phyloP scores from a whole-genome alignment of 2,888 invertebrate species.

The Sinohyriopsis cumingii region DNA sequence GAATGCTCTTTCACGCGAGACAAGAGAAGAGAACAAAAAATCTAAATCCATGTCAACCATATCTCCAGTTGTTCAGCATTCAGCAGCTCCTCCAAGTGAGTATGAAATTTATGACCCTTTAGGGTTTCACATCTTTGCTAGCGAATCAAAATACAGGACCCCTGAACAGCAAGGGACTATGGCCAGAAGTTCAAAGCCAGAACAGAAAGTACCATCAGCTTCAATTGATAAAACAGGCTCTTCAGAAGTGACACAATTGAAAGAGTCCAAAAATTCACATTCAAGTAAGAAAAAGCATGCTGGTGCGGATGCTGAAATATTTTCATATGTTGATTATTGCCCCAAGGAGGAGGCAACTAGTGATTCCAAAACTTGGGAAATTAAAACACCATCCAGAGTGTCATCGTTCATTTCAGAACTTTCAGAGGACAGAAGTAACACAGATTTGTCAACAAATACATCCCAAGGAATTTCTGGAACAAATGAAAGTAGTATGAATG shows the following conservation, averaged over 20 bases:
- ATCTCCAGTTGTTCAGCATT: neutral
- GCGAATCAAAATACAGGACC: neutral
- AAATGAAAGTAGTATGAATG: too few relatives aligned
- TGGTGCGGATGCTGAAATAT: too few relatives aligned
- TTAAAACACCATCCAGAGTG: constrained; percentile 34
- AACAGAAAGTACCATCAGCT: neutral
- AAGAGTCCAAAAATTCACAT: too few relatives aligned
- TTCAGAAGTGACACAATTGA: neutral
- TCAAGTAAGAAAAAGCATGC: too few relatives aligned
- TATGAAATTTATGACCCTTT: neutral
- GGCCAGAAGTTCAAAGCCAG: neutral
- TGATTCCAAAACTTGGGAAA: neutral
- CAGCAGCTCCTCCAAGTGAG: neutral
- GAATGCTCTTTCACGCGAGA: too few relatives aligned
- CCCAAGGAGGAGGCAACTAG: too few relatives aligned
- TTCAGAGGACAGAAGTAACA: too few relatives aligned
- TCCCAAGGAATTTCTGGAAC: too few relatives aligned
- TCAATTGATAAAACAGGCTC: neutral
- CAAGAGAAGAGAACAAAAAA: too few relatives aligned
- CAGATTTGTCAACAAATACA: too few relatives aligned
- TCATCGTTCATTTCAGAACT: constrained; percentile 28
- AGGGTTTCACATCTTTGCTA: neutral
- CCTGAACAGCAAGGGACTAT: constrained; percentile 1
- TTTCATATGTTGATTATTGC: too few relatives aligned
- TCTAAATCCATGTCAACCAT: neutral